phyloP scores from a whole-genome alignment of 1,140 invertebrate genomes.

The Leptoteleia sp. region DNA sequence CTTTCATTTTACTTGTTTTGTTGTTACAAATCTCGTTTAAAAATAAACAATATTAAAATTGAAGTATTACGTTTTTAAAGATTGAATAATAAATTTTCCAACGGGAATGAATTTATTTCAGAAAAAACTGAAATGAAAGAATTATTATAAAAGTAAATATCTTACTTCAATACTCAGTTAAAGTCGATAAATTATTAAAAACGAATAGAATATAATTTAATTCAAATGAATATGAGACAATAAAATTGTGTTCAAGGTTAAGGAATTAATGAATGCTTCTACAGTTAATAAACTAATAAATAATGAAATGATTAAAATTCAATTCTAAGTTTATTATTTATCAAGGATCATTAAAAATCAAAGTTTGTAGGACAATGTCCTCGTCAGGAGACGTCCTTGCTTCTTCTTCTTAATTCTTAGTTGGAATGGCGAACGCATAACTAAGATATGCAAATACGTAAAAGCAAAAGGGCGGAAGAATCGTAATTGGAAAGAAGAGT shows the following conservation, averaged over 20 bases:
- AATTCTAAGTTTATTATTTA: slow-evolving; percentile 41
- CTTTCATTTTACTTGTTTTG: too few relatives aligned
- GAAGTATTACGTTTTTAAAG: too few relatives aligned
- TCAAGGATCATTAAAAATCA: slow-evolving; percentile 37
- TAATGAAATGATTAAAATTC: slow-evolving; percentile 50
- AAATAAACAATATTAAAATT: too few relatives aligned
- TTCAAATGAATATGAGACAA: slow-evolving; percentile 41
- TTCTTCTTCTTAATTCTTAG: slow-evolving; percentile 25
- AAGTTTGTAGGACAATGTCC: slow-evolving; percentile 48
- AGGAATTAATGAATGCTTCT: slow-evolving; percentile 34
- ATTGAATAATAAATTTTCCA: too few relatives aligned
- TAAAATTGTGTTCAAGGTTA: slow-evolving; percentile 41
- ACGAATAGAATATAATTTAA: slow-evolving; percentile 21
- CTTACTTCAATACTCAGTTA: too few relatives aligned
- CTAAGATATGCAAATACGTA: slow-evolving; percentile 41
- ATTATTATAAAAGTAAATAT: too few relatives aligned
- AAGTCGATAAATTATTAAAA: slow-evolving; percentile 28
- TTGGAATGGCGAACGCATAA: slow-evolving; percentile 9
- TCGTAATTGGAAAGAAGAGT: slow-evolving; percentile 43
- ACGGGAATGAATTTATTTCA: too few relatives aligned
- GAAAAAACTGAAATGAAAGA: too few relatives aligned
- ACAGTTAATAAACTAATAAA: slow-evolving; percentile 49
- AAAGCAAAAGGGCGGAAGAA: slow-evolving; percentile 41
- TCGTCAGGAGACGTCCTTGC: slow-evolving; percentile 20
- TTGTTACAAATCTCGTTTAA: too few relatives aligned